phyloP scores from a whole-genome alignment of 2,797 vertebrate species.

The Poeciliopsis paucimaculata region DNA sequence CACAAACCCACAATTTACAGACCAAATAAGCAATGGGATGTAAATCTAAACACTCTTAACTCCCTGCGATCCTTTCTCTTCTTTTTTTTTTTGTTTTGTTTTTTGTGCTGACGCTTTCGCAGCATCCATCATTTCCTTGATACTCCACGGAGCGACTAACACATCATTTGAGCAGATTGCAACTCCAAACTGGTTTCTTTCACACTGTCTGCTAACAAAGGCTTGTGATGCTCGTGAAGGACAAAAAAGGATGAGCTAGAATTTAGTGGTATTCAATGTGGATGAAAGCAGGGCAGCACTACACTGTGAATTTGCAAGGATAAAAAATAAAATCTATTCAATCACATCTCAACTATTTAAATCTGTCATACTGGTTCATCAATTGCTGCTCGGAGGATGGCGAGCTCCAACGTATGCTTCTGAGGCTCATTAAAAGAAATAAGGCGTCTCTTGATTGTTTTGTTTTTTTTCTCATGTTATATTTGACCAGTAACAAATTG shows the following conservation, averaged over 20 bases:
- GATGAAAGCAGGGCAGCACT: slow-evolving; percentile 65
- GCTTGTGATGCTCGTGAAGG: slow-evolving; percentile 7
- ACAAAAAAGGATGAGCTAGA: slow-evolving; percentile 20
- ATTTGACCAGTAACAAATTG: slow-evolving; percentile 51
- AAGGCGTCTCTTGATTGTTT: slow-evolving; percentile 57
- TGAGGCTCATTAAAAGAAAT: slow-evolving; percentile 64
- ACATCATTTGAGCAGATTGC: slow-evolving; percentile 80
- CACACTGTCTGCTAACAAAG: slow-evolving; percentile 39
- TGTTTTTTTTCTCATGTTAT: slow-evolving; percentile 20
- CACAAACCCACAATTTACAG: slow-evolving; percentile 64
- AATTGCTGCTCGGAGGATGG: slow-evolving; percentile 76
- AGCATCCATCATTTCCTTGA: slow-evolving; percentile 70
- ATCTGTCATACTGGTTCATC: slow-evolving; percentile 75
- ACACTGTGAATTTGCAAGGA: slow-evolving; percentile 49
- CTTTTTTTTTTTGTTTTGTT: neutral
- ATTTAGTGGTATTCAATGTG: slow-evolving; percentile 29
- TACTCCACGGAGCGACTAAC: slow-evolving; percentile 63
- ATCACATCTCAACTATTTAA: slow-evolving; percentile 72
- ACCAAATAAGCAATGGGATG: slow-evolving; percentile 59
- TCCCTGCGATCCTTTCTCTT: slow-evolving; percentile 62
- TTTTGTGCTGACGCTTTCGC: slow-evolving; percentile 54
- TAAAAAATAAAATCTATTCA: slow-evolving; percentile 61
- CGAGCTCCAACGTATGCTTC: slow-evolving; percentile 73
- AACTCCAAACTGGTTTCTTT: slow-evolving; percentile 79
- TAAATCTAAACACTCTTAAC: slow-evolving; percentile 61